phyloP scores from a whole-genome alignment of 2,888 invertebrate species.

The Acanthosepion esculentum region DNA sequence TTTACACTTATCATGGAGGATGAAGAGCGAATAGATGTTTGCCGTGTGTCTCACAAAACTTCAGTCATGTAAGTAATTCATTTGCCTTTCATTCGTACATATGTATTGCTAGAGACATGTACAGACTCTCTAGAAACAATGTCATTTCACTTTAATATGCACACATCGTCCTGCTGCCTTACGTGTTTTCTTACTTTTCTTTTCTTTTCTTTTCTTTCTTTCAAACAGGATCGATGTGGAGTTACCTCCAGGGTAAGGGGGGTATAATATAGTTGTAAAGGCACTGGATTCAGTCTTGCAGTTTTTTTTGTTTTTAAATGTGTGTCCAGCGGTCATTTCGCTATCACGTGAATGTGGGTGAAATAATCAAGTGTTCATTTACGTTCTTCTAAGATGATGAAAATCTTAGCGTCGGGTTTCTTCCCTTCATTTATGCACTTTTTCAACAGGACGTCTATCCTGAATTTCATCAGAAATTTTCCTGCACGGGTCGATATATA shows the following conservation, averaged over 20 bases:
- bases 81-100: neutral
- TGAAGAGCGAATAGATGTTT: neutral
- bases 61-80: constrained; percentile 10
- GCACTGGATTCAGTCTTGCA: too few species aligned
- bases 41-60: neutral
- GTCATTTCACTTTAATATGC: neutral
- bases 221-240: neutral
- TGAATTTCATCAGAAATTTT: too few species aligned
- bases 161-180: neutral
- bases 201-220: neutral
- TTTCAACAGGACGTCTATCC: too few species aligned
- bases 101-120: neutral
- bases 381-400: too few species aligned
- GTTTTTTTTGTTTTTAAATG: too few species aligned
- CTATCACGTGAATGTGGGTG: too few species aligned
- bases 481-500: too few species aligned
- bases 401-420: too few species aligned
- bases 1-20: neutral
- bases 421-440: too few species aligned
- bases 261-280: too few species aligned
- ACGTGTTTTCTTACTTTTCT: neutral
- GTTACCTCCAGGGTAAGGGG: neutral
- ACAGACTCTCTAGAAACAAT: neutral
- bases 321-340: too few species aligned
- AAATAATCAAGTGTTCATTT: too few species aligned